Conservation (phyloP, 2,797 vertebrate species). For the Sarcoramphus papa region DNA sequence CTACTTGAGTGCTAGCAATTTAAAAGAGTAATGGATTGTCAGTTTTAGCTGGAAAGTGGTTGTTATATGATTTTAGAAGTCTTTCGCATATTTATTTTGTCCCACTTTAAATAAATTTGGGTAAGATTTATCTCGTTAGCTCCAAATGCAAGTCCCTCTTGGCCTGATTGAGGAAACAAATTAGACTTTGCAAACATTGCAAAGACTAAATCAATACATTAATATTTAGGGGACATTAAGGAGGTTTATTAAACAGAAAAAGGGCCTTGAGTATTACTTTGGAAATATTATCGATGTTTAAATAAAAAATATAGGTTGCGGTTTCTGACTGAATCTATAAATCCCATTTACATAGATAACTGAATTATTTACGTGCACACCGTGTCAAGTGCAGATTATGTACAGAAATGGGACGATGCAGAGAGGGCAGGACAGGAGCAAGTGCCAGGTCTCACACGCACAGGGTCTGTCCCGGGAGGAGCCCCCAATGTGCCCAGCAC, state of each 20-base stretch:
- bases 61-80: constrained; percentile 64
- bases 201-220: constrained; percentile 72
- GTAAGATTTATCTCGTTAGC: constrained; percentile 73
- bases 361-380: background rate
- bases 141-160: constrained; percentile 67
- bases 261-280: constrained; percentile 55
- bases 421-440: background rate
- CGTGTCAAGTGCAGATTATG: rapidly evolving
- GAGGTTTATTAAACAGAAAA: constrained; percentile 68
- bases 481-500: background rate
- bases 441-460: rapidly evolving
- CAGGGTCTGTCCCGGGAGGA: rapidly evolving
- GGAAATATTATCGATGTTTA: constrained; percentile 54
- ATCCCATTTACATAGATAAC: background rate
- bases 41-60: constrained; percentile 66
- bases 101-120: constrained; percentile 72
- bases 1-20: constrained; percentile 45
- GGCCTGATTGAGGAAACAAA: constrained; percentile 72
- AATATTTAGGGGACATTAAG: constrained; percentile 72
- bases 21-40: constrained; percentile 67
- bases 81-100: constrained; percentile 73
- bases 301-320: constrained; percentile 45
- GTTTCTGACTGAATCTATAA: constrained; percentile 33
- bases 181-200: constrained; percentile 71
- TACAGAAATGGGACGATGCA: rapidly evolving